Evolutionary conservation across 2,888 invertebrate genomes (phyloP).

Genomic region (Agrilus mali): DNA sequence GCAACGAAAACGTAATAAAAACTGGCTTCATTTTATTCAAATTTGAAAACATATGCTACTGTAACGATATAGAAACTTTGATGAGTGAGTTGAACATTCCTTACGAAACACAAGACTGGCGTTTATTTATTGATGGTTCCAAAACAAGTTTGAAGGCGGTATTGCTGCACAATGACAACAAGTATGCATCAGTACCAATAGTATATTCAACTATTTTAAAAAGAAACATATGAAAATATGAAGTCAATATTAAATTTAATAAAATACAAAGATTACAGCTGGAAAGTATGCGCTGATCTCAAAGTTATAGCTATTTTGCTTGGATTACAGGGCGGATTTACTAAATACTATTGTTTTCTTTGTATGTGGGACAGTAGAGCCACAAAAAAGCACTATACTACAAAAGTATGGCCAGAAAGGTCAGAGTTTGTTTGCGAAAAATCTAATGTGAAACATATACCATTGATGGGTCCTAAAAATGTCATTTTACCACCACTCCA

Average conservation of each 20-base stretch:
- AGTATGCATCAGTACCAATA: neutral
- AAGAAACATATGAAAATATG: neutral
- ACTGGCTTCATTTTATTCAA: too few species aligned
- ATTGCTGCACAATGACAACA: neutral
- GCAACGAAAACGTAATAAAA: too few species aligned
- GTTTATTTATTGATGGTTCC: constrained; percentile 4
- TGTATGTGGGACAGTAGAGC: constrained; percentile 1
- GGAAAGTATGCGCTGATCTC: too few species aligned
- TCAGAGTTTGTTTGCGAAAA: neutral
- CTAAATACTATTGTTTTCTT: neutral
- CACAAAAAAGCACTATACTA: neutral
- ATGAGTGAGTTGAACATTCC: constrained; percentile 6
- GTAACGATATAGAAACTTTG: constrained; percentile 3
- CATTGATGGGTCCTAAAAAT: constrained; percentile 5
- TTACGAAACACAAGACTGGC: constrained; percentile 4
- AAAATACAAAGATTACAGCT: too few species aligned
- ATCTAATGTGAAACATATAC: constrained; percentile 5
- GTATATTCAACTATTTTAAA: neutral
- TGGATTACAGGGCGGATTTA: too few species aligned
- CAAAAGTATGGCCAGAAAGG: too few species aligned
- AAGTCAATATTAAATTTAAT: too few species aligned
- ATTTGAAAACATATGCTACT: constrained; percentile 6
- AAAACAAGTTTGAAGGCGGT: constrained; percentile 3
- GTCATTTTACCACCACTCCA: constrained; percentile 7
- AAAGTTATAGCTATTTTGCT: too few species aligned